Evolutionary conservation across 2,797 vertebrate species (phyloP).

Genomic region (Lepilemur ruficaudatus): DNA sequence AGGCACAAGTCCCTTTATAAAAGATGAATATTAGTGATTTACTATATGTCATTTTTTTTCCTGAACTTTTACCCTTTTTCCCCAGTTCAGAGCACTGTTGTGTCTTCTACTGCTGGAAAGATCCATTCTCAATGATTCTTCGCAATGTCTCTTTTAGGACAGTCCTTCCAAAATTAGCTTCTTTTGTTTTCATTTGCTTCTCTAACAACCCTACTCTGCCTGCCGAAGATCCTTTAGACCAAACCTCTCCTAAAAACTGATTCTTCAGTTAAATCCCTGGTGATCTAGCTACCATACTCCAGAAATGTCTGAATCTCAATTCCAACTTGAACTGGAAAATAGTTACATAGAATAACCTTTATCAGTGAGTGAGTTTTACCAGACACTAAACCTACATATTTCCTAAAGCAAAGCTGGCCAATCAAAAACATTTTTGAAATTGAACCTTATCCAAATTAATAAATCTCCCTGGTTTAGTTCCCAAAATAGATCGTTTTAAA

Average conservation of each 20-base stretch:
- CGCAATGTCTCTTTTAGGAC: not conserved
- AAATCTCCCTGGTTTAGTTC: not conserved
- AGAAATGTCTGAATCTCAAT: not conserved
- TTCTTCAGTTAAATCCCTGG: not conserved
- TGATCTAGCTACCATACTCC: not conserved
- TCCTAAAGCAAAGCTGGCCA: not conserved
- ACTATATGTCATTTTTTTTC: rapidly evolving
- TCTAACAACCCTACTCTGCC: not conserved
- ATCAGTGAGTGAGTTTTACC: not conserved
- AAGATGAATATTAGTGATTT: not conserved
- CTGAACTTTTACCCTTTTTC: not conserved
- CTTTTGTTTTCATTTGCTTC: not conserved
- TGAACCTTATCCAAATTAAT: not conserved
- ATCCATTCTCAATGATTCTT: not conserved
- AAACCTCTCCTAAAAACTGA: not conserved
- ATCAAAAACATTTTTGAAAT: not conserved
- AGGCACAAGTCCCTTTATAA: not conserved
- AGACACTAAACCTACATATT: not conserved
- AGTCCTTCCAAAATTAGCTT: not conserved
- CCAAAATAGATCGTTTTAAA: not conserved
- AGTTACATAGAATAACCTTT: not conserved
- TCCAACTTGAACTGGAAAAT: not conserved
- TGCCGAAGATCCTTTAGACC: not conserved
- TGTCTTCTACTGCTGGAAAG: not conserved
- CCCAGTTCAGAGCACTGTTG: not conserved